Percentiles rank a stretch among this genome's conserved stretches.
Conservation (phyloP, 2,113 vertebrate species). For the Podarcis raffonei region DNA sequence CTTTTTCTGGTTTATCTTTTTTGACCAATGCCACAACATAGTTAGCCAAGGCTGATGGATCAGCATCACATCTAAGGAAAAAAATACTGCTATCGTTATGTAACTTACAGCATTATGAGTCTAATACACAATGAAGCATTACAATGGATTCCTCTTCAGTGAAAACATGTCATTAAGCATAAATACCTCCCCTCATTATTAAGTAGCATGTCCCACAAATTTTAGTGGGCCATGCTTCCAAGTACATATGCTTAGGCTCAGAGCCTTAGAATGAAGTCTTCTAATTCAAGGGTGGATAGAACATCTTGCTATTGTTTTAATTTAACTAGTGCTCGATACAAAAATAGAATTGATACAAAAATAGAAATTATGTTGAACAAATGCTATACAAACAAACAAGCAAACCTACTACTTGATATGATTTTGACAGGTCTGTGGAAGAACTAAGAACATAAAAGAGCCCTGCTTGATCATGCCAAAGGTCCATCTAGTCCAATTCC, state of each 20-base stretch:
- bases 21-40: conserved; percentile 99
- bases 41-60: conserved; percentile 96
- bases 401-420: background rate
- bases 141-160: accelerated
- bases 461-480: too few species aligned
- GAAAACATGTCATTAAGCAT: accelerated
- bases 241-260: background rate
- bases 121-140: background rate
- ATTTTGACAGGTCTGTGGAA: background rate
- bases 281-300: background rate
- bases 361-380: background rate
- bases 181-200: background rate
- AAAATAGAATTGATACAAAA: background rate
- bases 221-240: background rate
- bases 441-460: too few species aligned
- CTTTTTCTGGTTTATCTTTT: conserved; percentile 98
- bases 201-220: background rate
- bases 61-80: conserved; percentile 92
- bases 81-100: conserved; percentile 4
- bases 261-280: background rate
- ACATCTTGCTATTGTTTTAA: background rate
- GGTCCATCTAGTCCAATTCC: too few species aligned
- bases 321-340: background rate
- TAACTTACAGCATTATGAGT: background rate
- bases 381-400: background rate